Evolutionary conservation across 92 coral and sea anemone genomes (phyloP).

Genomic region (Montipora capitata): DNA sequence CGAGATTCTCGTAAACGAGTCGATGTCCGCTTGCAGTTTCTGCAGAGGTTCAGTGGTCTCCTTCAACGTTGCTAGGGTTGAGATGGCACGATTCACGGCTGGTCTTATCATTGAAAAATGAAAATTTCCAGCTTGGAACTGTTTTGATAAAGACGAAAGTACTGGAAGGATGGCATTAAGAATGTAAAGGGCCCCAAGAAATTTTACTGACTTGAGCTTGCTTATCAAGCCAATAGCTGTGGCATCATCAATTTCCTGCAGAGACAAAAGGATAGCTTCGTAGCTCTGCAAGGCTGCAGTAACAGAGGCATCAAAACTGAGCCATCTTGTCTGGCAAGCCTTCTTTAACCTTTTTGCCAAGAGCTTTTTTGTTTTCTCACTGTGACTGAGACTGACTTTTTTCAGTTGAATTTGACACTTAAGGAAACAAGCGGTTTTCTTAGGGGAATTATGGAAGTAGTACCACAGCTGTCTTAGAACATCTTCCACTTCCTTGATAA

Average conservation of each 20-base stretch:
- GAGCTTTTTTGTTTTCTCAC: conserved; percentile 7
- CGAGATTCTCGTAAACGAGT: no score
- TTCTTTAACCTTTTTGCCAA: conserved; percentile 8
- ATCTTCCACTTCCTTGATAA: conserved; percentile 39
- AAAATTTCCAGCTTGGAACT: no score
- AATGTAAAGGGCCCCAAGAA: no score
- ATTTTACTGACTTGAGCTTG: no score
- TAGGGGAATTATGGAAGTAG: conserved; percentile 41
- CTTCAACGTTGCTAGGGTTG: no score
- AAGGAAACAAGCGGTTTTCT: conserved; percentile 22
- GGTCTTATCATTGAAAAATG: no score
- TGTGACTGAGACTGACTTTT: background rate
- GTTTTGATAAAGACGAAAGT: no score
- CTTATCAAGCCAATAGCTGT: background rate
- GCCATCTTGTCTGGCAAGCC: conserved; percentile 7
- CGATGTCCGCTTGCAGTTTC: no score
- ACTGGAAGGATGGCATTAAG: no score
- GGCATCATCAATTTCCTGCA: conserved; percentile 18
- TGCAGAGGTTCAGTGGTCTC: no score
- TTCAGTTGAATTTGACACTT: no score
- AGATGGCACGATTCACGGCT: no score
- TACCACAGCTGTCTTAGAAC: conserved; percentile 36
- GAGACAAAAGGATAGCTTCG: conserved; percentile 15
- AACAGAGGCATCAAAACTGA: conserved; percentile 29
- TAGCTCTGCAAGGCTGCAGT: conserved; percentile 30